These are phyloP conservation scores for Anadara kagoshimensis DNA, from an alignment of 1,140 invertebrate genomes.

Conservation along the genomic window DNA sequence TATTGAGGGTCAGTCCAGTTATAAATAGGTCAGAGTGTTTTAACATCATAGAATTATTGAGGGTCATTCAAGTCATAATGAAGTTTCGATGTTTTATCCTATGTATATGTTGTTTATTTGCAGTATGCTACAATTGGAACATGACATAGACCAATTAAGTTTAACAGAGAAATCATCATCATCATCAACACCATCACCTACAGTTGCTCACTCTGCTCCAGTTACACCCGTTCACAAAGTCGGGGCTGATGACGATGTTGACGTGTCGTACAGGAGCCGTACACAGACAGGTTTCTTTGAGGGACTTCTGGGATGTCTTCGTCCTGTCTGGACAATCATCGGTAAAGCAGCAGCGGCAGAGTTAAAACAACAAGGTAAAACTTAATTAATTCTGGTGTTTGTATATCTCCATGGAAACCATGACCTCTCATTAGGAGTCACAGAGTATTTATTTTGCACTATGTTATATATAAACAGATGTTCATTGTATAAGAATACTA, in stretches of 20 bases:
- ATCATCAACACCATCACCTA: constrained; percentile 56
- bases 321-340: constrained; percentile 89
- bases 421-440: too few species aligned
- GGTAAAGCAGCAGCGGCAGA: constrained; percentile 84
- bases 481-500: too few species aligned
- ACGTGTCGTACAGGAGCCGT: constrained; percentile 58
- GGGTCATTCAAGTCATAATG: too few species aligned
- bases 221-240: constrained; percentile 59
- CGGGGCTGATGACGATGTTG: constrained; percentile 41
- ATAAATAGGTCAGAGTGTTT: too few species aligned
- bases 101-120: constrained; percentile 21
- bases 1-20: too few species aligned
- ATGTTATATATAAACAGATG: too few species aligned
- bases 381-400: too few species aligned
- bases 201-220: constrained; percentile 62
- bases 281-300: constrained; percentile 81
- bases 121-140: constrained; percentile 70
- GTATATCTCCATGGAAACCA: too few species aligned
- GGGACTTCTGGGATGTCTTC: constrained; percentile 88
- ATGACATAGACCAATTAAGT: constrained; percentile 64
- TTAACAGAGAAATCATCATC: constrained; percentile 61
- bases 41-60: too few species aligned
- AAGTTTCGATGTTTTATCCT: too few species aligned
- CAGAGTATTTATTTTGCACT: too few species aligned
- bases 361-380: constrained; percentile 77